Percentiles rank a stretch among this genome's conserved stretches.
phyloP scores from a whole-genome alignment of 2,113 vertebrate genomes.

The Ophthalmolycus amberensis region DNA sequence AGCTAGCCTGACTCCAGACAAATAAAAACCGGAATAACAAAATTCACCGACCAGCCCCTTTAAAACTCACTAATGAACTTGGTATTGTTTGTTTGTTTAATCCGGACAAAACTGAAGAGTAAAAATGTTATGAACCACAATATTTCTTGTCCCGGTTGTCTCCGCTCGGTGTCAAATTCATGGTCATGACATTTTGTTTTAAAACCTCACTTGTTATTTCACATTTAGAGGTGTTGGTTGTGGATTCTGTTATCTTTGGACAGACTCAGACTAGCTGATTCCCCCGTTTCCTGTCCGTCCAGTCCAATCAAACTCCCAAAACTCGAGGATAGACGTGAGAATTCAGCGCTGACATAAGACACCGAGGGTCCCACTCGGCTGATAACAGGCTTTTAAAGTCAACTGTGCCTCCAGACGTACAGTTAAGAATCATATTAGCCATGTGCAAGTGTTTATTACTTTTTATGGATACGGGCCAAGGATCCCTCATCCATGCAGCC shows the following conservation, averaged over 20 bases:
- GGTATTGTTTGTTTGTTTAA: too few relatives aligned
- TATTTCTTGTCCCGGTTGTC: background rate
- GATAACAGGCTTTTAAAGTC: conserved; percentile 5
- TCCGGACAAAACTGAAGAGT: background rate
- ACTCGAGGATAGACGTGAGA: conserved; percentile 9
- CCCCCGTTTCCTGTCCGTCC: background rate
- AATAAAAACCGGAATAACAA: background rate
- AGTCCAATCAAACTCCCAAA: background rate
- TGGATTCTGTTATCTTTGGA: background rate
- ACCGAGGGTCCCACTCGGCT: conserved; percentile 23
- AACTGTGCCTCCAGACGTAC: background rate
- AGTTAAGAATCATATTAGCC: conserved; percentile 14
- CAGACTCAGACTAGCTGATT: background rate
- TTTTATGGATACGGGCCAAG: conserved; percentile 31
- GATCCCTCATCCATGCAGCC: conserved; percentile 25
- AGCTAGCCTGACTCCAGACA: background rate
- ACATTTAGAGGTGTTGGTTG: background rate
- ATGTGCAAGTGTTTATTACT: conserved; percentile 47
- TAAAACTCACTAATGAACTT: background rate
- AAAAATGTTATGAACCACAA: background rate
- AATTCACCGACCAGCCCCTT: background rate
- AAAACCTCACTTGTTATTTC: background rate
- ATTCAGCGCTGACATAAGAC: background rate
- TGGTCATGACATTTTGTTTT: background rate
- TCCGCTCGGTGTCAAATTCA: background rate